Evolutionary conservation across 2,797 vertebrate species (phyloP), one percentile per base, ranked within the genome.

Genomic region (Pipistrellus pygmaeus): DNA sequence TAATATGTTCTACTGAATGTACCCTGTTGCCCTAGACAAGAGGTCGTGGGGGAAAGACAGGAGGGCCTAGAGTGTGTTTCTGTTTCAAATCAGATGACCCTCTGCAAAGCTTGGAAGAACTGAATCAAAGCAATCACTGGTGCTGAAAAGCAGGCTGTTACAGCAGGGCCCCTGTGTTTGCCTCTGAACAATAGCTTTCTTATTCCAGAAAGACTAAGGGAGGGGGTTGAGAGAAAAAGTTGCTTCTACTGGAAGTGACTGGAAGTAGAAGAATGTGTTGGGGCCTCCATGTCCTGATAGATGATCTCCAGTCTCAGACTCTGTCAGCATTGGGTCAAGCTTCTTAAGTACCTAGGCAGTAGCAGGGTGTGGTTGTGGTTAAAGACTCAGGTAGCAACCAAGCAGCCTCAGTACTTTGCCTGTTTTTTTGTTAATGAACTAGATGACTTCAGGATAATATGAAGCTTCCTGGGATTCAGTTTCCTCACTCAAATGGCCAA

Each of bases 111-210:
- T 66, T 30, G 12, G 25, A 87, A 90, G 91, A 84, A 27, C 4
- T 30, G 44, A 80, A 68, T 68, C 14, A 57, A 30, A 77, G 64
- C 15, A 78, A 66, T 4, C n/a, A 46, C 38, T 1, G 7, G 1
- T 7, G 41, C 84, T 89, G 57, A 83, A 89, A 91, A 44, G 32
- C 27, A 53, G 48, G 27, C 62, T 75, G 60, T 12, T 62, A 11
- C 9, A 64, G 20, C 46, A 46, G 51, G 48, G 44, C 60, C 38
- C 81, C 38, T 6, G 4, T 38, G 35, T 88, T 80, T 69, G 72
- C 44, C 41, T 89, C 44, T 66, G 71, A 97, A 93, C 90, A 94
- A 86, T 48, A 44, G 80, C 44, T 91, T 96, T 89, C 64, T 71
- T 90, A 68, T 95, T 94, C 30, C 44, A 46, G 32, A 78, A 81